Conservation (phyloP, 1,140 invertebrate genomes). For the Ooceraea biroi region DNA sequence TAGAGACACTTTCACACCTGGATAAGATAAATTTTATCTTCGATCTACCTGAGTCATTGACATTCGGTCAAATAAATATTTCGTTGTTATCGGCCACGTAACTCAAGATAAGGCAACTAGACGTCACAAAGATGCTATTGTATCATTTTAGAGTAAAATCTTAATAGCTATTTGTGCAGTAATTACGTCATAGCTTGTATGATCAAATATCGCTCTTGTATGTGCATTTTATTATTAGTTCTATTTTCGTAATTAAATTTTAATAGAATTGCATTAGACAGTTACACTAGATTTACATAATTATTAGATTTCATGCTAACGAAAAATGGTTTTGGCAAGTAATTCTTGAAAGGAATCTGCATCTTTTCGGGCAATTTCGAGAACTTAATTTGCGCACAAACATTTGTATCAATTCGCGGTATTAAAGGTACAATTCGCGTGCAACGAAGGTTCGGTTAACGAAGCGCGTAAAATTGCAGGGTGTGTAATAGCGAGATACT, state of each 20-base stretch:
- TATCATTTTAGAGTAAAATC: background rate
- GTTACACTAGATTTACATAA: background rate
- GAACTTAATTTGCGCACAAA: conserved; percentile 2
- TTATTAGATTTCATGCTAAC: background rate
- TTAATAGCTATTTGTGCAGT: background rate
- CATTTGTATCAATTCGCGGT: conserved; percentile 38
- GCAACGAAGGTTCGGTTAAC: conserved; percentile 30
- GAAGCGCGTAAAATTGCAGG: conserved; percentile 57
- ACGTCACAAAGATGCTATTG: conserved; percentile 50
- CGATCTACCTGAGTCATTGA: conserved; percentile 67
- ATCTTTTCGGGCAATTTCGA: background rate
- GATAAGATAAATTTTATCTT: conserved; percentile 68
- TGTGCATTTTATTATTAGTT: background rate
- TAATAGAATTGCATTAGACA: too few species aligned
- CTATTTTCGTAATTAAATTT: too few species aligned
- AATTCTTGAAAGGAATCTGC: background rate
- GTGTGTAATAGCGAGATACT: conserved; percentile 73
- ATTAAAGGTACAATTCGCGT: conserved; percentile 20
- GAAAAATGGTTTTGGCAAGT: background rate
- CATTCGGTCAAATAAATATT: conserved; percentile 45
- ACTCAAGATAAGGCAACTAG: conserved; percentile 12
- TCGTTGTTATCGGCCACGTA: conserved; percentile 44
- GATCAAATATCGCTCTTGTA: background rate
- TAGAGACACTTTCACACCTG: conserved; percentile 57
- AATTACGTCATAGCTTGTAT: background rate